Evolutionary conservation across 2,888 invertebrate species (phyloP), one percentile per base, ranked within the genome.

Genomic region (Yponomeuta sedellus): DNA sequence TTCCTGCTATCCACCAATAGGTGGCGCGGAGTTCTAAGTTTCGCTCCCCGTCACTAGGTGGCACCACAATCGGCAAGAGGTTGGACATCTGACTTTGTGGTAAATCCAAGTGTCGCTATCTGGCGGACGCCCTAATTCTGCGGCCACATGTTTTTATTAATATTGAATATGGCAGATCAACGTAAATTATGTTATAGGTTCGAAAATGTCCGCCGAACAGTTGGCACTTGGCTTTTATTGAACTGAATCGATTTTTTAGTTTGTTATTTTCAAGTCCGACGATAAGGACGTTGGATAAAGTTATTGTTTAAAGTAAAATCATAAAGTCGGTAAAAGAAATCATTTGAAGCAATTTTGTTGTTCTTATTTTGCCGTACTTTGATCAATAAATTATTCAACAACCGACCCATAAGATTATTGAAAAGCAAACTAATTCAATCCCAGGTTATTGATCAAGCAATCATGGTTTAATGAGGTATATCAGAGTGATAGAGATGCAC

Each of bases 151-250:
- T 82, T 80, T 77, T 78, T 79, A 80, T 80, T 67, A 65, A 82
- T 86, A 78, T 88, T 89, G 73, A 86, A 78, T 90, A 90, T 90
- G 72, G 90, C 90, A 91, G 90, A 81, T 80, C 79, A 82, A 80
- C 80, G 79, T 83, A 89, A 86, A 81, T 80, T 77, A 74, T 77
- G 75, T 75, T 85, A 89, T 84, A 88, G 86, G 85, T 85, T 81
- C 75, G 90, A 89, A 91, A 91, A 91, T 85, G 88, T 88, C 88
- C 84, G 86, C 86, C 75, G 78, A 80, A 80, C 81, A 12, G 62
- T 28, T 64, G 65, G 39, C 28, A 20, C 64, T 64, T 64, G 57
- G 28, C 20, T 25, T n/a, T 11, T 1, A 11, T 20, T 5, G 44
- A 16, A 52, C 16, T 12, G 44, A 1, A 16, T 52, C 16, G 44